Conservation (phyloP, 1,140 invertebrate genomes). For the Nebria ingens region DNA sequence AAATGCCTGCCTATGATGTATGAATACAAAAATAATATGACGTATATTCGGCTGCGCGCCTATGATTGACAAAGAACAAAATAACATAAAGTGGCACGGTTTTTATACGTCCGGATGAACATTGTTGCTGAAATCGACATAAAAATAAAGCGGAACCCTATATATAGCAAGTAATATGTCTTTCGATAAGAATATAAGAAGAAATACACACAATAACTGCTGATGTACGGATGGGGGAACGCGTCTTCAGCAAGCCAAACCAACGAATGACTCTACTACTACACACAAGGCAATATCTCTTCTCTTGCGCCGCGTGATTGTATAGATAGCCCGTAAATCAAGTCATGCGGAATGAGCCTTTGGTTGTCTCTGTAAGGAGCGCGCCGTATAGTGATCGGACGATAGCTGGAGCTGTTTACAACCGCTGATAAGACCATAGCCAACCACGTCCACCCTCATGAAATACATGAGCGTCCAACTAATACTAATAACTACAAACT, state of each 20-base stretch:
- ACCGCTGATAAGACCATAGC: background rate
- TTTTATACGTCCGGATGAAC: background rate
- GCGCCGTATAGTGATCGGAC: background rate
- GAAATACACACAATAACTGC: slow-evolving; percentile 7
- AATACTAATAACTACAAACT: too few relatives aligned
- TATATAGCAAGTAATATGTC: slow-evolving; percentile 3
- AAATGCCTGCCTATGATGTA: too few relatives aligned
- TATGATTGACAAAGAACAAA: too few relatives aligned
- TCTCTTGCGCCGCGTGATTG: background rate
- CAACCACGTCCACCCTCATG: too few relatives aligned
- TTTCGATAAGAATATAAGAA: slow-evolving; percentile 8
- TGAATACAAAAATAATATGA: too few relatives aligned
- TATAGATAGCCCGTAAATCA: slow-evolving; percentile 8
- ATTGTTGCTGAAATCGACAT: slow-evolving; percentile 8
- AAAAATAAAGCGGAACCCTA: background rate
- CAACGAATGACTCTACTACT: too few relatives aligned
- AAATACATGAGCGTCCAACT: too few relatives aligned
- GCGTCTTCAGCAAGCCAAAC: too few relatives aligned
- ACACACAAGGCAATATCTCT: background rate
- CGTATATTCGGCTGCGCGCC: too few relatives aligned
- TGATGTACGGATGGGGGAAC: background rate
- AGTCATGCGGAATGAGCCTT: slow-evolving; percentile 1
- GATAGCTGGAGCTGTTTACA: slow-evolving; percentile 2
- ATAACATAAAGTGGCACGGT: background rate
- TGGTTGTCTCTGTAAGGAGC: background rate